Base-by-base conservation (phyloP, 1,140 invertebrate species). In the Drosophila watanabei region DNA sequence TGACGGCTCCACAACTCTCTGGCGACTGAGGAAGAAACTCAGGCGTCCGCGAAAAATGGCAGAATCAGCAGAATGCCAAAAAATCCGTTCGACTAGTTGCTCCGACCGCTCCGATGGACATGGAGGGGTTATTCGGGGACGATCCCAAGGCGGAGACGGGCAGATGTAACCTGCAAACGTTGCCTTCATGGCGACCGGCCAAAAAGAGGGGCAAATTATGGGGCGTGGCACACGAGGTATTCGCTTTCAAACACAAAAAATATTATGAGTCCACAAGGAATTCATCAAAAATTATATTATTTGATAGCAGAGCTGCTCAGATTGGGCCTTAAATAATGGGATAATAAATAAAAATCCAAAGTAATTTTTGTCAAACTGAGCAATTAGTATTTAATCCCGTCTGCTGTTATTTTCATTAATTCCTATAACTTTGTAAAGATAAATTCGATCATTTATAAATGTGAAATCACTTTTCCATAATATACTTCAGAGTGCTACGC, bases 11-110 rank as follows among this genome's bases (percentile, higher is more conserved):
- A 82, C 86, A 77, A 81, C 49, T 78, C 75, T 73, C 75, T 72
- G 80, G 64, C 79, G 76, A 89, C 86, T 89, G 86, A 89, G 71
- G 71, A 80, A 60, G 71, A 80, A 60, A 73, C 43, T 85, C 85
- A 88, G 85, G 81, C 86, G 86, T 85, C 85, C 85, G 85, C 78
- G 85, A 80, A 88, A 89, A 81, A 89, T 88, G 73, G 79, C n/a
- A n/a, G n/a, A n/a, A n/a, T 85, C 89, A 57, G 20, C 54, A 57
- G 54, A 89, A 75, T 73, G 81, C 77, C 84, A 85, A 85, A 85
- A 85, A 89, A 81, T 75, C 52, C 54, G 56, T 57, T 71, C 68
- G 68, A 37, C 64, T 69, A 33, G 64, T 65, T 79, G 64, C 56
- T 80, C 64, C 51, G 64, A 46, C 32, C 35, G 30, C 30, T 57